These are phyloP conservation scores for Myathropa florea DNA, from an alignment of 2,888 invertebrate species.

Conservation along the genomic window DNA sequence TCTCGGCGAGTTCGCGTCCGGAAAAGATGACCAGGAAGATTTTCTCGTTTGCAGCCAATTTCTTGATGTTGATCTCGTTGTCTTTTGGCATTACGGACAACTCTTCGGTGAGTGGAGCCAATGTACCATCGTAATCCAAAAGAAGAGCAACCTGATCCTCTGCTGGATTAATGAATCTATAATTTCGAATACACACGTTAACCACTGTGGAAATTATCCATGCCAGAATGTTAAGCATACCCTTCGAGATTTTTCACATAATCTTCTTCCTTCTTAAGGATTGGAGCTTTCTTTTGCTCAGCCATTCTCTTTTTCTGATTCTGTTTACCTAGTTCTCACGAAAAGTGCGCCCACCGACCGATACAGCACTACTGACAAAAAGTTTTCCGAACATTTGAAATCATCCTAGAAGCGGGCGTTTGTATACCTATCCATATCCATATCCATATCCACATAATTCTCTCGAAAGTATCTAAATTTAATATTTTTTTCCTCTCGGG, in stretches of 20 bases:
- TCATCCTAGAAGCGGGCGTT: conserved; percentile 56
- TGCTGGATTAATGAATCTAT: conserved; percentile 83
- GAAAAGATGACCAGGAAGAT: conserved; percentile 88
- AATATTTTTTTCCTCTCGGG: conserved; percentile 61
- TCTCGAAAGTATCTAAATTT: conserved; percentile 67
- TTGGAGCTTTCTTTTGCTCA: conserved; percentile 80
- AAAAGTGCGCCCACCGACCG: conserved; percentile 67
- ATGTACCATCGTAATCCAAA: conserved; percentile 89
- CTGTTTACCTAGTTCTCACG: conserved; percentile 47
- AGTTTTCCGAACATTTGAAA: conserved; percentile 52
- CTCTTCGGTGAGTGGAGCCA: conserved; percentile 88
- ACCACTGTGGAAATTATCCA: not conserved
- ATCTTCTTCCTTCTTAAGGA: conserved; percentile 79
- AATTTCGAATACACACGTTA: conserved; percentile 10
- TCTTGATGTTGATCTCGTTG: conserved; percentile 86
- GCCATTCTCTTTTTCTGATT: conserved; percentile 75
- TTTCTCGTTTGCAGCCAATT: conserved; percentile 86
- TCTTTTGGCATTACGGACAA: conserved; percentile 84
- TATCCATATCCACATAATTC: conserved; percentile 47
- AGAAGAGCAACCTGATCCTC: conserved; percentile 85
- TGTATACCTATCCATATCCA: conserved; percentile 20
- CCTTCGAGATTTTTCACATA: conserved; percentile 79
- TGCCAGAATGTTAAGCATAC: conserved; percentile 72
- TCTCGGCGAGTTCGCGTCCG: conserved; percentile 87
- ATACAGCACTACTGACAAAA: conserved; percentile 66